Conservation (phyloP, 2,888 invertebrate genomes). For the Thera obeliscata region DNA sequence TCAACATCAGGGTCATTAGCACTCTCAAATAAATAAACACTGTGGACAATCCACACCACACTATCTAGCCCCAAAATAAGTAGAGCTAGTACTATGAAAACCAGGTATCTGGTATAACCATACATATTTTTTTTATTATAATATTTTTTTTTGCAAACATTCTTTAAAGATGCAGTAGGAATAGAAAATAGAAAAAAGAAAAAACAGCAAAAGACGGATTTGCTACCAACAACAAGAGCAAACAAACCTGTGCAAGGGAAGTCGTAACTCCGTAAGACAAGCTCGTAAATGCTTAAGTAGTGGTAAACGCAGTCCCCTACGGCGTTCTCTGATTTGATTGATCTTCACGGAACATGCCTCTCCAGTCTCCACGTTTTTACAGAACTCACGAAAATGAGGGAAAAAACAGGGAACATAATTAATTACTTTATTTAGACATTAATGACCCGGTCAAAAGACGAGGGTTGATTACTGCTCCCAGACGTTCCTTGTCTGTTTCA, state of each 20-base stretch:
- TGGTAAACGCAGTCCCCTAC: conserved; percentile 63
- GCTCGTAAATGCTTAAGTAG: conserved; percentile 75
- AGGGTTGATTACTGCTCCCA: conserved; percentile 75
- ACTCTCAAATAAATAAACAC: too few species aligned
- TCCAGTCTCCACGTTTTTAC: conserved; percentile 74
- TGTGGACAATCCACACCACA: too few species aligned
- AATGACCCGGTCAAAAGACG: conserved; percentile 76
- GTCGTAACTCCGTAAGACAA: conserved; percentile 69
- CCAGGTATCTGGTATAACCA: too few species aligned
- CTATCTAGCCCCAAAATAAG: too few species aligned
- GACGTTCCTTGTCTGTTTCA: conserved; percentile 57
- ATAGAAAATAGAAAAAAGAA: too few species aligned
- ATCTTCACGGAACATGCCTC: conserved; percentile 68
- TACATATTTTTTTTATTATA: too few species aligned
- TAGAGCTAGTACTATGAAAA: too few species aligned
- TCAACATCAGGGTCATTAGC: not conserved
- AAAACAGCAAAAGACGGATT: conserved; percentile 24
- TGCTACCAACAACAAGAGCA: conserved; percentile 55
- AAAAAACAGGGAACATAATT: conserved; percentile 78
- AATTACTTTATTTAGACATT: conserved; percentile 84
- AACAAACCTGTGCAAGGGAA: conserved; percentile 59
- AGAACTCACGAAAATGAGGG: conserved; percentile 73
- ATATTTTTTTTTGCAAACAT: too few species aligned
- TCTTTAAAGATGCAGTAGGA: not conserved
- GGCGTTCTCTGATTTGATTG: conserved; percentile 78